Evolutionary conservation across 2,888 invertebrate species (phyloP).

Genomic region (Fragum whitleyi): DNA sequence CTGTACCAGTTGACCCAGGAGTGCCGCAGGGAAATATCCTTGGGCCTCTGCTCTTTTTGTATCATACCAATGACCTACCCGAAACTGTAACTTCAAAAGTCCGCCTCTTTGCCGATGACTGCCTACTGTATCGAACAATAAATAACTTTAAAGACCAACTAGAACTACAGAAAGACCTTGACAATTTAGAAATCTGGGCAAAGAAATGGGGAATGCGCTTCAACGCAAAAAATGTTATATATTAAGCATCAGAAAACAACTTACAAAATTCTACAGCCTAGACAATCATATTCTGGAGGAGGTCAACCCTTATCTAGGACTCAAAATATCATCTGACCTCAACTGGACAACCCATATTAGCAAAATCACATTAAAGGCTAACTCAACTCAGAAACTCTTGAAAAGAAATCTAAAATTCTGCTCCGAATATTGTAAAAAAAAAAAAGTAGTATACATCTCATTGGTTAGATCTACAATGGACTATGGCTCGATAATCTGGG

Average conservation of each 20-base stretch:
- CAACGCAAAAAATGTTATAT: conserved; percentile 37
- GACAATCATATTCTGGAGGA: not conserved
- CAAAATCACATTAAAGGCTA: conserved; percentile 50
- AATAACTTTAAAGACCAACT: conserved; percentile 5
- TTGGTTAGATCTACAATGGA: conserved; percentile 48
- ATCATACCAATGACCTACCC: conserved; percentile 15
- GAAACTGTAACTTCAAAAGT: conserved; percentile 1
- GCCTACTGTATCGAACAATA: not conserved
- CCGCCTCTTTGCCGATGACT: conserved; percentile 16
- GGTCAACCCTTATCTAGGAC: conserved; percentile 45
- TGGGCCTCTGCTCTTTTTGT: not conserved
- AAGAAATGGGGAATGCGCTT: conserved; percentile 26
- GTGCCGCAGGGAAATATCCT: not conserved
- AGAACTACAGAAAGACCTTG: conserved; percentile 22
- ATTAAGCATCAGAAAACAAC: conserved; percentile 16
- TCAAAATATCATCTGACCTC: conserved; percentile 46
- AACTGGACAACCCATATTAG: conserved; percentile 48
- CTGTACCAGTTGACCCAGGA: not conserved
- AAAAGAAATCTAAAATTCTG: conserved; percentile 45
- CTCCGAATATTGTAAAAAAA: conserved; percentile 27
- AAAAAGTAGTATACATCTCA: conserved; percentile 31
- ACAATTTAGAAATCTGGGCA: conserved; percentile 18
- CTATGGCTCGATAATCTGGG: no score
- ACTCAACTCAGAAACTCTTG: conserved; percentile 46
- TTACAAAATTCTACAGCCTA: conserved; percentile 29